Percentiles rank a stretch among this genome's conserved stretches.
phyloP scores from a whole-genome alignment of 2,113 vertebrate species.

The Paradisaea rubra region DNA sequence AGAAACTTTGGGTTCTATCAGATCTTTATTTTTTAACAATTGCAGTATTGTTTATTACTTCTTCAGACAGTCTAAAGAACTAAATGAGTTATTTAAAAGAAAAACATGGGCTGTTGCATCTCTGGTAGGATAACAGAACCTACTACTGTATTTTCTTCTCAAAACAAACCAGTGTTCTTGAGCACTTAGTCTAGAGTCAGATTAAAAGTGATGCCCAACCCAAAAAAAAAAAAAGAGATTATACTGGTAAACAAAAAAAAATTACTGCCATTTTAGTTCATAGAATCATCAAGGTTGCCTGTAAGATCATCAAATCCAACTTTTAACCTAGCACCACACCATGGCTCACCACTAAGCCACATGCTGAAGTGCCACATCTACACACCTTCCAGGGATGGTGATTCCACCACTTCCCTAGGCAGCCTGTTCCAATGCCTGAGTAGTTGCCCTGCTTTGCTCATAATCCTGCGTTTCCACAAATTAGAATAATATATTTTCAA shows the following conservation, averaged over 20 bases:
- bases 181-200: not conserved
- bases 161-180: not conserved
- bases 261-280: not conserved
- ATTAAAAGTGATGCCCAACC: not conserved
- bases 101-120: fast-evolving
- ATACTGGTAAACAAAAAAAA: not conserved
- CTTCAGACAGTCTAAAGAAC: not conserved
- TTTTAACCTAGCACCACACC: not conserved
- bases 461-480: not conserved
- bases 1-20: not conserved
- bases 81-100: not conserved
- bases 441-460: not conserved
- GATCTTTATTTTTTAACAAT: not conserved
- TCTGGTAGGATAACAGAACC: not conserved
- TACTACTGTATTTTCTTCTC: not conserved
- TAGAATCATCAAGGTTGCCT: not conserved
- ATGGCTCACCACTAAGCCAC: not conserved
- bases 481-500: not conserved
- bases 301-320: not conserved
- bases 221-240: not conserved
- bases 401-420: not conserved
- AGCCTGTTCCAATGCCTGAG: not conserved
- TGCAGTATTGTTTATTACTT: not conserved
- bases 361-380: not conserved
- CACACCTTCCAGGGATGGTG: not conserved